Evolutionary conservation across 2,888 invertebrate genomes (phyloP).

Genomic region (Scrobipalpa atriplicella): DNA sequence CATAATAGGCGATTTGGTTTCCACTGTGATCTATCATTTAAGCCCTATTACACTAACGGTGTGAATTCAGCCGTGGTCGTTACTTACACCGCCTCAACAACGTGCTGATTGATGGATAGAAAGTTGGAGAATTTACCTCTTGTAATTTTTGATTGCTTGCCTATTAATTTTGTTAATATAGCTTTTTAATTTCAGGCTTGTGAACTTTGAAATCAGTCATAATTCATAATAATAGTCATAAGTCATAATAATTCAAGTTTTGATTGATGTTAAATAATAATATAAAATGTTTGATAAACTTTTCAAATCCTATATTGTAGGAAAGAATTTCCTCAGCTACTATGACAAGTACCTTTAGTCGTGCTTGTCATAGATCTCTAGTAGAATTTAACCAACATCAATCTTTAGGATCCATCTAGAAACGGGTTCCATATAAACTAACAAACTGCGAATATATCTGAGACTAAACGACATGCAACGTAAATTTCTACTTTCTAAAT

Average conservation of each 20-base stretch:
- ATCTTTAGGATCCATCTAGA: slow-evolving; percentile 10
- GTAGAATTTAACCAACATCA: neutral
- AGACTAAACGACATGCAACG: neutral
- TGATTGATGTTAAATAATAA: neutral
- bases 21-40: slow-evolving; percentile 56
- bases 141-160: slow-evolving; percentile 41
- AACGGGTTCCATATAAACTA: slow-evolving; percentile 5
- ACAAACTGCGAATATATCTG: neutral
- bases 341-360: neutral
- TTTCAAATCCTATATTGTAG: neutral
- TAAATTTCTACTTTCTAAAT: slow-evolving; percentile 6
- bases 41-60: slow-evolving; percentile 55
- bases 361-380: neutral
- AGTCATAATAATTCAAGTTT: neutral
- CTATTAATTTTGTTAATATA: slow-evolving; percentile 12
- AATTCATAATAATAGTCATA: too few species aligned
- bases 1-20: slow-evolving; percentile 48
- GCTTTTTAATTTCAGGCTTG: neutral
- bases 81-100: slow-evolving; percentile 51
- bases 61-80: slow-evolving; percentile 68
- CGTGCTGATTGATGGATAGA: slow-evolving; percentile 73
- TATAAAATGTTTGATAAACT: neutral
- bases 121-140: slow-evolving; percentile 58
- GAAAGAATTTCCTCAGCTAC: too few species aligned
- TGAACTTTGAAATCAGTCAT: neutral